A percentile compares a stretch with the other conserved stretches of the same genome.
Evolutionary conservation across 1,140 invertebrate species (phyloP).

Genomic region (Lepidurus arcticus): DNA sequence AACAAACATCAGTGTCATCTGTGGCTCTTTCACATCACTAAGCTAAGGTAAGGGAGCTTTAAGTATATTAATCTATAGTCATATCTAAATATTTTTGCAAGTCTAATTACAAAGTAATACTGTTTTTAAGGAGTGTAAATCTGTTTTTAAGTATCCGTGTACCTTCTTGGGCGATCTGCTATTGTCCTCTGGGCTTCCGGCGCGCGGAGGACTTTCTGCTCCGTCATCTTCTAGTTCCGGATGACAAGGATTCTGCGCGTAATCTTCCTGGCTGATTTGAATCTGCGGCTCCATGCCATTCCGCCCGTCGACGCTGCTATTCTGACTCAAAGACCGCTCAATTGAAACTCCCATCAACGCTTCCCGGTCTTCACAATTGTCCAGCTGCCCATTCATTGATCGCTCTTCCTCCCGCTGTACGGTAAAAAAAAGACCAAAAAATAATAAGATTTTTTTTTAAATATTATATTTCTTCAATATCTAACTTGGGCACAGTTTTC

Average conservation of each 20-base stretch:
- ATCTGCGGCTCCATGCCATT: not conserved
- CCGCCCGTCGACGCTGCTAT: not conserved
- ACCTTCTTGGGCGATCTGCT: not conserved
- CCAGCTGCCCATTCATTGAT: conserved; percentile 12
- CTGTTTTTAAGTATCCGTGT: no score
- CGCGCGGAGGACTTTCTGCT: not conserved
- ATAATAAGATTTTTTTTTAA: not conserved
- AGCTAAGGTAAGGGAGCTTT: no score
- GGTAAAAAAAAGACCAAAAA: not conserved
- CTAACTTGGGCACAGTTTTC: no score
- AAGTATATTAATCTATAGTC: no score
- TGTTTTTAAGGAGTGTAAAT: no score
- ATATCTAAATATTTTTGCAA: no score
- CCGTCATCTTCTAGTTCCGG: not conserved
- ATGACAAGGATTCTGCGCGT: not conserved
- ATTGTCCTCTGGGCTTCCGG: not conserved
- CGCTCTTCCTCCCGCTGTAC: not conserved
- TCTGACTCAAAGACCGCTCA: not conserved
- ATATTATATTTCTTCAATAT: not conserved
- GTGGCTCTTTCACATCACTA: no score
- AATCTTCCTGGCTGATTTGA: not conserved
- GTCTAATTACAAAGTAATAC: no score
- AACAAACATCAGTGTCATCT: no score
- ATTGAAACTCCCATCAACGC: not conserved
- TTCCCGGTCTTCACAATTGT: not conserved